These are phyloP conservation scores for Ceriagrion tenellum DNA, from an alignment of 2,888 invertebrate genomes.

Conservation along the genomic window DNA sequence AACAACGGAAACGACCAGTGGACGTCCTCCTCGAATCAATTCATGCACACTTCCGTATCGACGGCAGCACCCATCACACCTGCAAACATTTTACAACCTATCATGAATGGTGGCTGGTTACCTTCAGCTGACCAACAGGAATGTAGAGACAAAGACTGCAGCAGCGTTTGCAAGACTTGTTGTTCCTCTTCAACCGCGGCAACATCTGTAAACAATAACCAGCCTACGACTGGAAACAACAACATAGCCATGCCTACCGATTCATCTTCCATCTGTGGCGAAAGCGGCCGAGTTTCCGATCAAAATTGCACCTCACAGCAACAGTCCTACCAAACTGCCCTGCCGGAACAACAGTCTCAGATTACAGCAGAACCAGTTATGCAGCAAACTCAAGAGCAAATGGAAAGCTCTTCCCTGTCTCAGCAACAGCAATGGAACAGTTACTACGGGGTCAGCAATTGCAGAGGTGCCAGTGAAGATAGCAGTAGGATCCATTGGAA, in stretches of 20 bases:
- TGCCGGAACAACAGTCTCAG: conserved; percentile 75
- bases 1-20: conserved; percentile 69
- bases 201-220: not conserved
- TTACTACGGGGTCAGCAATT: conserved; percentile 67
- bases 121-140: not conserved
- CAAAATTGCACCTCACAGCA: conserved; percentile 69
- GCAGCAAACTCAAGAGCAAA: conserved; percentile 72
- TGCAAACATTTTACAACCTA: not conserved
- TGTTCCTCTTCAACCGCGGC: conserved; percentile 23
- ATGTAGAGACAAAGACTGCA: conserved; percentile 48
- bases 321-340: conserved; percentile 71
- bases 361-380: conserved; percentile 74
- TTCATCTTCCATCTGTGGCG: conserved; percentile 70
- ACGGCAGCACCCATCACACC: not conserved
- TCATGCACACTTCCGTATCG: not conserved
- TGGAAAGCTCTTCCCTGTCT: conserved; percentile 73
- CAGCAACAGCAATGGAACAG: conserved; percentile 71
- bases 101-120: not conserved
- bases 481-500: conserved; percentile 72
- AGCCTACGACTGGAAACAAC: conserved; percentile 71
- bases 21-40: not conserved
- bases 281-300: not conserved
- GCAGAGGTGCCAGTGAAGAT: conserved; percentile 70
- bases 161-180: conserved; percentile 41
- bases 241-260: conserved; percentile 69